Conservation (phyloP, 2,888 invertebrate genomes). For the Acanthosepion pharaonis region DNA sequence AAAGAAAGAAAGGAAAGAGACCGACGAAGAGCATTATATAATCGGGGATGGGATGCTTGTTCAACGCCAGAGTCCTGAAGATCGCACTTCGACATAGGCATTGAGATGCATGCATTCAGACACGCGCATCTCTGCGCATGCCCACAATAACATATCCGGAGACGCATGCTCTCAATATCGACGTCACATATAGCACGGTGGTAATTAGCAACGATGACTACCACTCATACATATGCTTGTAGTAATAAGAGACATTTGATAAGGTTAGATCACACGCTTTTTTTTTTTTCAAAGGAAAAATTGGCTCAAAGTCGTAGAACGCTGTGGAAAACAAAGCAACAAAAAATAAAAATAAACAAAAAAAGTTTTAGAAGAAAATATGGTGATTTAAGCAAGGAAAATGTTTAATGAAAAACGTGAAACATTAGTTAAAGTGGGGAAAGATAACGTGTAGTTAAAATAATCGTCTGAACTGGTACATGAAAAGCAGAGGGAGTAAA, state of each 20-base stretch:
- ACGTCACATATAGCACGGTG: neutral
- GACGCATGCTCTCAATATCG: neutral
- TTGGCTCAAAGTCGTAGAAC: neutral
- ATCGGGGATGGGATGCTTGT: neutral
- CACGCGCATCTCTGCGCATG: neutral
- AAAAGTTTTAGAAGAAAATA: neutral
- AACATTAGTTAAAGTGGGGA: no score
- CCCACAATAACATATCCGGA: neutral
- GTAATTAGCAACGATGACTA: neutral
- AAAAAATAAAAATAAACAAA: neutral
- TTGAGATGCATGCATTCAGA: neutral
- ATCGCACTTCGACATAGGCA: neutral
- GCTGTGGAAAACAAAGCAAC: neutral
- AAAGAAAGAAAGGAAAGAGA: no score
- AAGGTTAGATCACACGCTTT: neutral
- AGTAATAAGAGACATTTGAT: neutral
- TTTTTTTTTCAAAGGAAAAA: neutral
- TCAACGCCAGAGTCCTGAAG: neutral
- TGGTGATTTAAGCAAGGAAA: neutral
- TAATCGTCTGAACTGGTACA: neutral
- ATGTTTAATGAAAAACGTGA: neutral
- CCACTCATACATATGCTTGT: neutral
- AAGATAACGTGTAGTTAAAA: no score
- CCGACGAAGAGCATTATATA: neutral
- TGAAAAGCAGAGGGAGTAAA: neutral